Evolutionary conservation across 2,888 invertebrate species (phyloP), one percentile per base, ranked within the genome.

Genomic region (Tetheella fluctuosa): DNA sequence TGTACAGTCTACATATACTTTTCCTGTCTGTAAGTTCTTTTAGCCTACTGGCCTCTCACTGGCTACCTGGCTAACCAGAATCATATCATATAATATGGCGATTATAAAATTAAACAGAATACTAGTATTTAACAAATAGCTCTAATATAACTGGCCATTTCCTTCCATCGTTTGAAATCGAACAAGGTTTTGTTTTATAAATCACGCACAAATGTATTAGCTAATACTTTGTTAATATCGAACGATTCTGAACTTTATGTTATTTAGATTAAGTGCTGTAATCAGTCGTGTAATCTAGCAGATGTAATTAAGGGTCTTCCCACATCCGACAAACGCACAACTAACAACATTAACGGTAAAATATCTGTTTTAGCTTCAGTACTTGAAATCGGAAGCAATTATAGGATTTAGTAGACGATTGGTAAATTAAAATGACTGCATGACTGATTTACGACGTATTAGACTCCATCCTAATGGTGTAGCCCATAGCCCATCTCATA

Each of bases 141-240:
- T 15, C 52, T 15, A 5, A 23, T 15, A 25, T 25, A 52, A 10
- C 52, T 25, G 7, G 15, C 20, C 28, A 53, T 20, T 53, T 58
- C 64, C 62, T 71, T 68, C 63, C 66, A 62, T 64, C 64, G 64
- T 61, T 70, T 30, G 66, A 68, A 74, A 66, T 74, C 68, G 73
- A 62, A 65, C 74, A 74, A 74, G 72, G 73, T 61, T 70, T 59
- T 59, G 55, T 6, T 56, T 25, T 23, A 39, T 25, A 56, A 65
- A 65, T 39, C 69, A 71, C 65, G 62, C 66, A 67, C 59, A 57
- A 58, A 30, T 53, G 53, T 10, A 15, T 28, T 52, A 42, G 34
- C 54, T 60, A 54, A 39, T 61, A 66, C 52, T 6, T 20, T 58
- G 54, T 48, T 53, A 34, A 53, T 64, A 64, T 62, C 67, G 57